Conservation (phyloP, 2,888 invertebrate genomes). For the Apodemia mormo region DNA sequence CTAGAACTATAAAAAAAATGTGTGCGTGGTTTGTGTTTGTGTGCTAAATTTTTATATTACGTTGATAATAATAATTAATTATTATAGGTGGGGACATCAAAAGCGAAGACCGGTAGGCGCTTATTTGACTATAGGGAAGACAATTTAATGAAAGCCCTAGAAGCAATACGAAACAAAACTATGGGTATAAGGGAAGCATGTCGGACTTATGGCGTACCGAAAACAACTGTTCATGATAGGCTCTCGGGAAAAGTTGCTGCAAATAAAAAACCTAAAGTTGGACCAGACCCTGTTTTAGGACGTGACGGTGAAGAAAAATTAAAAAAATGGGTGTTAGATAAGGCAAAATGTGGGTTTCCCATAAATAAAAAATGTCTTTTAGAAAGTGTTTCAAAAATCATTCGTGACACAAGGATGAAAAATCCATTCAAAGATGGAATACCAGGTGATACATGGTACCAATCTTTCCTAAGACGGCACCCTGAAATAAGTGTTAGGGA, state of each 20-base stretch:
- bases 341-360: slow-evolving; percentile 15
- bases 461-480: slow-evolving; percentile 3
- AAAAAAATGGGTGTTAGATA: slow-evolving; percentile 4
- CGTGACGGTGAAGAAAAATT: slow-evolving; percentile 4
- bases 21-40: too few species aligned
- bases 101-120: neutral
- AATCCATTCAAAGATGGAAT: slow-evolving; percentile 12
- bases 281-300: slow-evolving; percentile 18
- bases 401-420: neutral
- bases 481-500: slow-evolving; percentile 6
- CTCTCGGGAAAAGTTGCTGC: neutral
- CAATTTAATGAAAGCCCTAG: neutral
- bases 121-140: neutral
- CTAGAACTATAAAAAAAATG: too few species aligned
- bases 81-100: neutral
- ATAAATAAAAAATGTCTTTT: slow-evolving; percentile 20
- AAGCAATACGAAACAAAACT: neutral
- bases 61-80: too few species aligned
- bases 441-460: slow-evolving; percentile 9
- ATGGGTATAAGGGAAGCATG: slow-evolving; percentile 10
- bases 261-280: slow-evolving; percentile 9
- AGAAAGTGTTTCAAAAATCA: slow-evolving; percentile 14
- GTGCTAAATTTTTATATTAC: too few species aligned
- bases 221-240: neutral
- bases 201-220: neutral